Percentiles rank a stretch among this genome's conserved stretches.
These are phyloP conservation scores for Drosophila punjabiensis DNA, from an alignment of 1,140 invertebrate species.

Conservation along the genomic window DNA sequence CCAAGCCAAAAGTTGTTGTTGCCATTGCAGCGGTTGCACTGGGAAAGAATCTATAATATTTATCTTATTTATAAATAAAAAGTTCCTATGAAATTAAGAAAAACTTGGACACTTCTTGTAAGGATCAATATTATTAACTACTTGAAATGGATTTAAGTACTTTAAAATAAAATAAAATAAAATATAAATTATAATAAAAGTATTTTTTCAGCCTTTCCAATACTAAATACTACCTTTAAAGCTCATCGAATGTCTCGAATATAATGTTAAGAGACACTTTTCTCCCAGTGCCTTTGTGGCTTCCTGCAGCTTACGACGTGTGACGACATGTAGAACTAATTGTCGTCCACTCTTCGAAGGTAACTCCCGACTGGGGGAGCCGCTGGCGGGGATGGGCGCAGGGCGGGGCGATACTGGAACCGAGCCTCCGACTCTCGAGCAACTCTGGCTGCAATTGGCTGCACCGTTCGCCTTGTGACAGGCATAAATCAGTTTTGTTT, in stretches of 20 bases:
- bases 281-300: slow-evolving; percentile 40
- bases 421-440: slow-evolving; percentile 16
- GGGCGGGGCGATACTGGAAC: slow-evolving; percentile 30
- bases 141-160: no score
- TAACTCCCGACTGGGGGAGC: slow-evolving; percentile 1
- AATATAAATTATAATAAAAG: no score
- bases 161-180: no score
- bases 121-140: background rate
- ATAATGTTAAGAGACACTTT: background rate
- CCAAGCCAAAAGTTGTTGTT: slow-evolving; percentile 47
- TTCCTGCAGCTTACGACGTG: slow-evolving; percentile 84
- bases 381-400: background rate
- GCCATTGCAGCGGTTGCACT: slow-evolving; percentile 21
- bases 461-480: slow-evolving; percentile 73
- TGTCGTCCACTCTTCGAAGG: slow-evolving; percentile 69
- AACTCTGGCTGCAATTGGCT: slow-evolving; percentile 57
- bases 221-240: no score
- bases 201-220: no score
- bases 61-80: background rate
- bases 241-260: no score
- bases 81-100: fast-evolving
- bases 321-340: slow-evolving; percentile 85
- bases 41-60: background rate
- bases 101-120: background rate
- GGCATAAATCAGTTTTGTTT: slow-evolving; percentile 83